Evolutionary conservation across 2,797 vertebrate species (phyloP).

Genomic region (Vultur gryphus): DNA sequence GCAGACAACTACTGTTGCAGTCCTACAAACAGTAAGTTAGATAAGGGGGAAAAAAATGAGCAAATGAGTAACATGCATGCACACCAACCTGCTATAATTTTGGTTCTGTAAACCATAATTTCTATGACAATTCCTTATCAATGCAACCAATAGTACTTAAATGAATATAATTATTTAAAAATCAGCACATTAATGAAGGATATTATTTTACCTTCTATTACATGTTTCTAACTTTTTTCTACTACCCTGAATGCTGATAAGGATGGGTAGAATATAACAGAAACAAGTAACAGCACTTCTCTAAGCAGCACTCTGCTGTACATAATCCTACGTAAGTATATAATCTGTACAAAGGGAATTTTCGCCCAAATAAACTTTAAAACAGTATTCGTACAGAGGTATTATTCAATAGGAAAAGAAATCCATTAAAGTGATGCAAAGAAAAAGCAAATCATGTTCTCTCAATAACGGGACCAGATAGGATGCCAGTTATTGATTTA

Average conservation of each 20-base stretch:
- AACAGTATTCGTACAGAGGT: slow-evolving; percentile 3
- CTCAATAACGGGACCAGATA: slow-evolving; percentile 53
- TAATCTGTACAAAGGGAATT: slow-evolving; percentile 26
- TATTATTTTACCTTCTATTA: not conserved
- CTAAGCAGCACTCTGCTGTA: not conserved
- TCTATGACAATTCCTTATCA: not conserved
- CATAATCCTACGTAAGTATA: not conserved
- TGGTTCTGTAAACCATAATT: not conserved
- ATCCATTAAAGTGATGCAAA: slow-evolving; percentile 55
- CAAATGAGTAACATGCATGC: not conserved
- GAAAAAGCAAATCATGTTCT: slow-evolving; percentile 64
- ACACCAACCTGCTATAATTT: not conserved
- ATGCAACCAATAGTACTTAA: not conserved
- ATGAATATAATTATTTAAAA: not conserved
- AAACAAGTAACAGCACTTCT: not conserved
- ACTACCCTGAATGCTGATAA: not conserved
- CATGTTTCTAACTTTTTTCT: not conserved
- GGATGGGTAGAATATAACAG: not conserved
- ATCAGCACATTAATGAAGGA: not conserved
- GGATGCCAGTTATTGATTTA: slow-evolving; percentile 71
- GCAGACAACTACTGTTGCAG: not conserved
- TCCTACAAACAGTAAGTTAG: not conserved
- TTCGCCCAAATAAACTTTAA: slow-evolving; percentile 38
- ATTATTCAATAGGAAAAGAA: slow-evolving; percentile 46
- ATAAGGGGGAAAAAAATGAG: rapidly evolving